Conservation (phyloP, 2,888 invertebrate species). For the Ophioninae sp. region DNA sequence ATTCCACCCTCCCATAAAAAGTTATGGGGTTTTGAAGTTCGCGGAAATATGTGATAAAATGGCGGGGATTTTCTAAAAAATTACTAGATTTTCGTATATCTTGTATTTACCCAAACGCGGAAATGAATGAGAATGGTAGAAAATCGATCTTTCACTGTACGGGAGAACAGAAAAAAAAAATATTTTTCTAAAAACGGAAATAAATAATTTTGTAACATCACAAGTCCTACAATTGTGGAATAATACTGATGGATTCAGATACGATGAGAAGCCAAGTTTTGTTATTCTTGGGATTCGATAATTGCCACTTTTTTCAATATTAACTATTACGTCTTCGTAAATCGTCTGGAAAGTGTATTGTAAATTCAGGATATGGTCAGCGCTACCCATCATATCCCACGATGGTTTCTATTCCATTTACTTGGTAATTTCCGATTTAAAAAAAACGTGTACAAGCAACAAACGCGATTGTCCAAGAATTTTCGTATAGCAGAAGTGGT, state of each 20-base stretch:
- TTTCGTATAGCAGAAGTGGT: slow-evolving; percentile 21
- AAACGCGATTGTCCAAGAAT: slow-evolving; percentile 21
- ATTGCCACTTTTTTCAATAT: not conserved
- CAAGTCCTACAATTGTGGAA: not conserved
- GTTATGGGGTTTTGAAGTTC: too few species aligned
- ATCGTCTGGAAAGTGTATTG: not conserved
- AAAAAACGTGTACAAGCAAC: slow-evolving; percentile 15
- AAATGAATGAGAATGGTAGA: too few species aligned
- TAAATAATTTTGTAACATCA: not conserved
- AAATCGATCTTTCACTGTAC: too few species aligned
- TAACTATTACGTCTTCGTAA: not conserved
- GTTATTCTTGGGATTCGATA: not conserved
- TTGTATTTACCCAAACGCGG: too few species aligned
- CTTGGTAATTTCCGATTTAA: slow-evolving; percentile 33
- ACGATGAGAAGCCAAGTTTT: not conserved
- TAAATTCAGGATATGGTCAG: not conserved
- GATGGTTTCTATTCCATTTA: too few species aligned
- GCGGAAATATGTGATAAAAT: too few species aligned
- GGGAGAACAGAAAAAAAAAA: too few species aligned
- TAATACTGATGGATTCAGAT: not conserved
- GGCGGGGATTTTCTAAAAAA: too few species aligned
- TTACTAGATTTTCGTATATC: too few species aligned
- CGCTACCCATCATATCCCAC: not conserved
- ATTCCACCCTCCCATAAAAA: too few species aligned
- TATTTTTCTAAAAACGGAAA: not conserved